These are phyloP conservation scores for Platichthys flesus DNA, from an alignment of 2,113 vertebrate species.

Conservation along the genomic window DNA sequence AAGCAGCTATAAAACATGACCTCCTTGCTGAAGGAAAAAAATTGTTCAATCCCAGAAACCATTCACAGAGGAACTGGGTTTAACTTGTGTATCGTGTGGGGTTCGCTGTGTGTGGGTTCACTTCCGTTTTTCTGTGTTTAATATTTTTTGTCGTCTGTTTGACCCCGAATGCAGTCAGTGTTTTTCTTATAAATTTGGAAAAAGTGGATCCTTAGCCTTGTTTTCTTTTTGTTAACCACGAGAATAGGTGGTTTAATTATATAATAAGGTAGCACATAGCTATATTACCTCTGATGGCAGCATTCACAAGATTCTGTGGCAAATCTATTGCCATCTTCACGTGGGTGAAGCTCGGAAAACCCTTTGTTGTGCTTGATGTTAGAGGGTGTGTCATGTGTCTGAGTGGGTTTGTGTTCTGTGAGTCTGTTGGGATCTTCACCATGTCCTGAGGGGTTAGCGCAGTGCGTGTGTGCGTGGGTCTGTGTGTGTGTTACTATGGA, in stretches of 20 bases:
- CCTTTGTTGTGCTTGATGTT: slow-evolving; percentile 74
- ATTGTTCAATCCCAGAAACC: too few species aligned
- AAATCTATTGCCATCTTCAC: slow-evolving; percentile 16
- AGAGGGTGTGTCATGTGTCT: slow-evolving; percentile 76
- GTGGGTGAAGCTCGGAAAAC: slow-evolving; percentile 38
- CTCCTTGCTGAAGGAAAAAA: too few species aligned
- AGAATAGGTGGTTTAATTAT: background rate
- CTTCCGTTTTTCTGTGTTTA: too few species aligned
- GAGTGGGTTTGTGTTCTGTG: slow-evolving; percentile 60
- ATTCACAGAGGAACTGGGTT: too few species aligned
- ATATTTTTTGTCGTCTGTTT: too few species aligned
- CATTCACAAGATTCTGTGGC: background rate
- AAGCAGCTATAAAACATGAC: too few species aligned
- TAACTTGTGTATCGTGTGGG: too few species aligned
- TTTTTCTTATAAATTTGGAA: background rate
- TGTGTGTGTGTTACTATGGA: slow-evolving; percentile 33
- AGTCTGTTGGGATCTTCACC: slow-evolving; percentile 59
- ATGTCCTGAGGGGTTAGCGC: slow-evolving; percentile 53
- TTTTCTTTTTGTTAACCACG: background rate
- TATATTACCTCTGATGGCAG: background rate
- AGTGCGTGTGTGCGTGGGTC: slow-evolving; percentile 13
- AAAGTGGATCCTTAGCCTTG: background rate
- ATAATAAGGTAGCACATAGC: background rate
- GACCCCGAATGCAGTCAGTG: background rate
- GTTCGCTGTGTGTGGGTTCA: too few species aligned